These are phyloP conservation scores for Hypomecis atomaria DNA, from an alignment of 2,888 invertebrate genomes.

Conservation along the genomic window DNA sequence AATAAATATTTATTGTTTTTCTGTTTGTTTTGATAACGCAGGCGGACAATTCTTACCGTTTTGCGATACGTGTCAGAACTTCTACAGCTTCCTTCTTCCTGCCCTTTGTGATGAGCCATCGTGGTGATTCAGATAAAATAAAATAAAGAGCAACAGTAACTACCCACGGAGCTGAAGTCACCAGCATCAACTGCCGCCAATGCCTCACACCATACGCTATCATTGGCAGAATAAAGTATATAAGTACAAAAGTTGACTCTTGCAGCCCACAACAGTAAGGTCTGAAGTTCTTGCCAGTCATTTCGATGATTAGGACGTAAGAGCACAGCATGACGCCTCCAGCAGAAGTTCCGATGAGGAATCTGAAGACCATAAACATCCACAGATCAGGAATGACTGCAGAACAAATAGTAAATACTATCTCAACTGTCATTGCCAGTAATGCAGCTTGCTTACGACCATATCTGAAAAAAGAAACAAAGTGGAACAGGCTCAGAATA, in stretches of 20 bases:
- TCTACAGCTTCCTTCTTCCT: slow-evolving; percentile 85
- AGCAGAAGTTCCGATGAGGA: slow-evolving; percentile 84
- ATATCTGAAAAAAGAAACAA: slow-evolving; percentile 69
- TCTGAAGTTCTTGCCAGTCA: slow-evolving; percentile 83
- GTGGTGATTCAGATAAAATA: slow-evolving; percentile 91
- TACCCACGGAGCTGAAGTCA: slow-evolving; percentile 80
- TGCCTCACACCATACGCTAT: slow-evolving; percentile 85
- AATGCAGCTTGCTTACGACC: slow-evolving; percentile 87
- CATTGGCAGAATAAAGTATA: slow-evolving; percentile 82
- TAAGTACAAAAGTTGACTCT: slow-evolving; percentile 83
- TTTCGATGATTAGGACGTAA: slow-evolving; percentile 86
- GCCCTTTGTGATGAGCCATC: slow-evolving; percentile 90
- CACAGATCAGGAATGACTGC: slow-evolving; percentile 84
- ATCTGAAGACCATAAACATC: slow-evolving; percentile 85
- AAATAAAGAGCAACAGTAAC: slow-evolving; percentile 86
- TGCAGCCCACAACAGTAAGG: slow-evolving; percentile 82
- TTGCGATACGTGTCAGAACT: slow-evolving; percentile 87
- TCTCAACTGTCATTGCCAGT: slow-evolving; percentile 82
- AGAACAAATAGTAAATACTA: slow-evolving; percentile 81
- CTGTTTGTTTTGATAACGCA: too few species aligned
- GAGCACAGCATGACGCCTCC: slow-evolving; percentile 88
- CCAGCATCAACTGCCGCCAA: slow-evolving; percentile 85
- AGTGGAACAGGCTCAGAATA: too few species aligned
- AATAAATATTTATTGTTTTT: too few species aligned
- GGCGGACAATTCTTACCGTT: slow-evolving; percentile 52